Base-by-base conservation (phyloP, 2,888 invertebrate genomes). In the Acheta domesticus region DNA sequence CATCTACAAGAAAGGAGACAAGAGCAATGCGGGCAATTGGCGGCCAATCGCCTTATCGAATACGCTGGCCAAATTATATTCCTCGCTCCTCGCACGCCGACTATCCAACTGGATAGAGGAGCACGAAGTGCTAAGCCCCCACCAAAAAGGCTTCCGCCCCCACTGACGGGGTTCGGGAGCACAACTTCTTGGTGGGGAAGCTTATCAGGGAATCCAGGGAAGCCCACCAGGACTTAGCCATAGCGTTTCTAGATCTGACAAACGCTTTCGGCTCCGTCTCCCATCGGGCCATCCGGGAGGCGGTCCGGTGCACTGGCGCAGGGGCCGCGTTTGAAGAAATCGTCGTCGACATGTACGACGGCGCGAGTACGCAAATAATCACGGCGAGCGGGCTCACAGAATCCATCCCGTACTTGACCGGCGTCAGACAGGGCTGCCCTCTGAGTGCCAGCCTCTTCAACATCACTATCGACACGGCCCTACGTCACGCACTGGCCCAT, bases 51-150 rank as follows among this genome's bases (percentile, higher is more conserved):
- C 83, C 0, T 79, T 84, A 0, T 50, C 75, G 12, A 48, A 76
- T 19, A 83, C 83, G n/a, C 74, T 84, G 48, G 81, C 81, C 49
- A 84, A 84, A 76, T n/a, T 84, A 5, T 83, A 81, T 78, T 74
- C 83, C 0, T 77, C 78, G 1, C 74, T 81, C 19, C 50, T 83
- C 11, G 82, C 83, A 0, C 20, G 48, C 1, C 78, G 83, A 75
- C 78, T 83, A 12, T 79, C 81, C 0, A 21, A 20, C 1, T 83
- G 84, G 83, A 20, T 75, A 3, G n/a, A 75, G 19, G 14, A 16
- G 21, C 2, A 75, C 3, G 16, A 2, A 2, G 21, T 75, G 1
- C 48, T 48, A 4, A 19, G 21, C 12, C 21, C 16, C 16, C 23
- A 16, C 1, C 75, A 75, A 5, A 75, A 75, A 21, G 75, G 75